Conservation (phyloP, 2,113 vertebrate species). For the Channa argus region DNA sequence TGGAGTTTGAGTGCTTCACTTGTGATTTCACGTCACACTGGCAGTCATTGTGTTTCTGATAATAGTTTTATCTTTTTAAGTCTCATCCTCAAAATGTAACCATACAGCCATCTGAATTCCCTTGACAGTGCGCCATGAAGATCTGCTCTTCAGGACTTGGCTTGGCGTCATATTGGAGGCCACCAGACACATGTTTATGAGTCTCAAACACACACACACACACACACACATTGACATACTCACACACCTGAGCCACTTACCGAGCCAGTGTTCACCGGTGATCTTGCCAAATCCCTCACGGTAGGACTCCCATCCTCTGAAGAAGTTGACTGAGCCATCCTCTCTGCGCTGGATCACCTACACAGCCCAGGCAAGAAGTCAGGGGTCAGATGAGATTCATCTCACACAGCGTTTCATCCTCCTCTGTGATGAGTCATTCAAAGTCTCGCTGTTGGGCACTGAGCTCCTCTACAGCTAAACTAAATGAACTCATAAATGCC, state of each 20-base stretch:
- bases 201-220: constrained; percentile 15
- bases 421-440: constrained; percentile 47
- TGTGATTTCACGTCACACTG: constrained; percentile 1
- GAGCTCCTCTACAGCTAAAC: constrained; percentile 60
- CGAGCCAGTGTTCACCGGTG: constrained; percentile 96
- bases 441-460: constrained; percentile 34
- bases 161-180: background rate
- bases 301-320: constrained; percentile 95
- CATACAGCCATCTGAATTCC: background rate
- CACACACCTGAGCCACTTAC: constrained; percentile 78
- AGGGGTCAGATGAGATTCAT: constrained; percentile 48
- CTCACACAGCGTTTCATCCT: constrained; percentile 38
- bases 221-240: constrained; percentile 4
- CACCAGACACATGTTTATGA: background rate
- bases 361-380: constrained; percentile 34
- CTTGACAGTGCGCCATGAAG: background rate
- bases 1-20: constrained; percentile 6
- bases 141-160: constrained; percentile 6
- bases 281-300: constrained; percentile 95
- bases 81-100: background rate
- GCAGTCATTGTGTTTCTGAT: background rate
- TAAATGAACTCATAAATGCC: constrained; percentile 60
- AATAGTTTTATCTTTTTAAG: background rate
- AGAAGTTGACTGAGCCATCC: constrained; percentile 95
- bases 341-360: constrained; percentile 96